A percentile compares a stretch with the other conserved stretches of the same genome.
Evolutionary conservation across 2,888 invertebrate species (phyloP).

Genomic region (Flabesymbios commensalis): DNA sequence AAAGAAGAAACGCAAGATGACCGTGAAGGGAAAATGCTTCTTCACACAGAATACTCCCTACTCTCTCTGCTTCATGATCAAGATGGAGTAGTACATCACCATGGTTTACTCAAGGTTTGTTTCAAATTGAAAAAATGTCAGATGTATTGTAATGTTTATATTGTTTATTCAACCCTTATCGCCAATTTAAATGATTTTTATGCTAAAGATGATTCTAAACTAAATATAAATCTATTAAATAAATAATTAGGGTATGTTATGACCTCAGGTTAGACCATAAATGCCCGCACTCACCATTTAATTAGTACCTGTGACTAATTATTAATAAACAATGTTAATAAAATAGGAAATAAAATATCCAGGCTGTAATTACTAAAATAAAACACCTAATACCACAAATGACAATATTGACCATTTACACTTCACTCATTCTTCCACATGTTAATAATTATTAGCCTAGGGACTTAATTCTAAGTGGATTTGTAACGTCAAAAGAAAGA

Average conservation of each 20-base stretch:
- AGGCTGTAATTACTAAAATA: no score
- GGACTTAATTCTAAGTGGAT: no score
- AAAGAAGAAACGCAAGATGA: slow-evolving; percentile 73
- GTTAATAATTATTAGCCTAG: no score
- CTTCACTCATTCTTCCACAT: no score
- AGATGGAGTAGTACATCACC: slow-evolving; percentile 76
- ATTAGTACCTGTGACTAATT: no score
- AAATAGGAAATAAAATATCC: no score
- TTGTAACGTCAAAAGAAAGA: no score
- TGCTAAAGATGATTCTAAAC: no score
- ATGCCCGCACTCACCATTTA: background rate
- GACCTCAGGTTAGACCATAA: background rate
- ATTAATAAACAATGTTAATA: no score
- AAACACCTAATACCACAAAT: no score
- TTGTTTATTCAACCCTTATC: background rate
- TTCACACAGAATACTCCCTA: slow-evolving; percentile 77
- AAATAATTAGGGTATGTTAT: background rate
- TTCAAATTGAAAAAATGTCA: background rate
- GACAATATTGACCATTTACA: no score
- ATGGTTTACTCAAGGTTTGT: slow-evolving; percentile 75
- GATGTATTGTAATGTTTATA: background rate
- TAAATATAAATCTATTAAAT: background rate
- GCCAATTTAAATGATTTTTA: no score
- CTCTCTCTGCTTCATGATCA: slow-evolving; percentile 72
- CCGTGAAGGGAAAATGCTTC: slow-evolving; percentile 76